Base-by-base conservation (phyloP, 2,888 invertebrate species). In the Mystacides longicornis region DNA sequence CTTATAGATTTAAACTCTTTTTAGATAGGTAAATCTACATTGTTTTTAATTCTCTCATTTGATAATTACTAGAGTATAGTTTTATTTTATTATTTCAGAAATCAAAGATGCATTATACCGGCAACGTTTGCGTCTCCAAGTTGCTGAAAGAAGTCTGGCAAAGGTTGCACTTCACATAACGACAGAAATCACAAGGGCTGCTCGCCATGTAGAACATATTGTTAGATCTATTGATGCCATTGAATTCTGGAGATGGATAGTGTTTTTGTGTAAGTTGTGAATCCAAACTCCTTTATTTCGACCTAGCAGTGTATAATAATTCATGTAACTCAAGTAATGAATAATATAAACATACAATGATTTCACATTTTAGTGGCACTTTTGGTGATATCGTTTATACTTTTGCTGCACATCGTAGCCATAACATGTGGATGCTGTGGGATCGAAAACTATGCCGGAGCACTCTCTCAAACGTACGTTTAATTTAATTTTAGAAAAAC, bases 161-260 rank as follows among this genome's bases (percentile, higher is more conserved):
- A 78, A 80, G 59, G 77, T 82, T 61, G 79, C 79, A 52, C 77
- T 79, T 53, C 79, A 82, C 64, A 70, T 83, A 14, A 75, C 74
- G 53, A 66, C 72, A 1, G 68, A 71, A 1, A 64, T 77, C 52
- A 73, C 75, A 53, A 69, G 69, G 55, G 66, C 72, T 16, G 68
- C 74, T 19, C 68, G 72, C 55, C 71, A 71, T 59, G 64, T 76
- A 20, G 72, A 75, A 60, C 58, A 70, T 27, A 67, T 78, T 59
- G 65, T 77, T 62, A 70, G 77, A 63, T 69, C 75, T 65, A 63
- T 82, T 47, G 77, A 77, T 61, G 71, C 71, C 54, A 78, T 82
- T 64, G 86, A 86, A 65, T 72, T 80, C 63, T 80, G 78, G 74
- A 74, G 86, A 62, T 86, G 86, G 86, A 69, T 78, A 47, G 64